Base-by-base conservation (phyloP, 2,113 vertebrate species). In the Malurus melanocephalus region DNA sequence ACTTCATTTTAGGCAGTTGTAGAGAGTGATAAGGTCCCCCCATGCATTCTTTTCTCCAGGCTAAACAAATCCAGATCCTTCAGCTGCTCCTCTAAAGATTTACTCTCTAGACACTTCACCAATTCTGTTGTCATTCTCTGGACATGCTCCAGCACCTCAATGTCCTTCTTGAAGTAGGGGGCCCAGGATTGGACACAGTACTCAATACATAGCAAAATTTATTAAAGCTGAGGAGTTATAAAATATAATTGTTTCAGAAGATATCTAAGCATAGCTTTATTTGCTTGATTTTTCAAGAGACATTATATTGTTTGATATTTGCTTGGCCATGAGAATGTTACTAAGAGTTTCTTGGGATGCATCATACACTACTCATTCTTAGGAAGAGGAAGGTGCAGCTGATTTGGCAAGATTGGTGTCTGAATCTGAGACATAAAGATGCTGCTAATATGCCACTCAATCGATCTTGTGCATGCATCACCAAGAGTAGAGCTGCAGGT, bases 401-500 rank as follows among this genome's bases (percentile, higher is more conserved):
- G 38, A 76, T 93, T 80, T 87, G 74, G 59, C 22, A 87, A 80
- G 80, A 87, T 8, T 66, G 57, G 49, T 76, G 40, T 85, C 68
- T 97, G 78, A 69, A 84, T 92, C 24, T 66, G 66, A 35, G 64
- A 61, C 43, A 45, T 79, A 80, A 85, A 91, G 52, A 68, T 89
- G 27, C 42, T 71, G 11, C 77, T 90, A 94, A 90, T 79, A 74
- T 92, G 78, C 89, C 35, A 45, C 46, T 85, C 17, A 56, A 13
- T 62, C 86, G 78, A n/a, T 74, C 48, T 43, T 79, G 16, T 32
- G 24, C 53, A 56, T 57, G 59, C 51, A 64, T 46, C 49, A 71
- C 75, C 80, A 49, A 32, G 21, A 67, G 20, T 45, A 87, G 57
- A 80, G 64, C 85, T 89, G 55, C 61, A 91, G 65, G 80, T 52